Evolutionary conservation across 2,113 vertebrate genomes (phyloP), one percentile per base, ranked within the genome.

Genomic region (Heloderma charlesbogerti): DNA sequence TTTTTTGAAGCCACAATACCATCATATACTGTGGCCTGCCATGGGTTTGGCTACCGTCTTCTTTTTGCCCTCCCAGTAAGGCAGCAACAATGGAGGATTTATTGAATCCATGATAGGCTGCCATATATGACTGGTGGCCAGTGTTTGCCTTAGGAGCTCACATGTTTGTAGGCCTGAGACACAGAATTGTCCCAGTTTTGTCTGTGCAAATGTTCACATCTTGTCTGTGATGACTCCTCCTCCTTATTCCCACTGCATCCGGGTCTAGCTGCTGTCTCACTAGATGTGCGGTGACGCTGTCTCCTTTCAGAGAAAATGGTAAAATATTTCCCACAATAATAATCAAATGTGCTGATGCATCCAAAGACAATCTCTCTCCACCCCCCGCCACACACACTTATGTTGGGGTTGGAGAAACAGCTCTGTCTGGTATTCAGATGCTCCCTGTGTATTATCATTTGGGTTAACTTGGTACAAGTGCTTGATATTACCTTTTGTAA

Each of bases 151-250:
- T 72, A 54, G 3, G 25, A 25, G 43, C 20, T 27, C 31, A 16
- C 10, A 45, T 60, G 74, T 77, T 78, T 16, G 2, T 37, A 57
- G n/a, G 51, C 72, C 66, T 34, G 22, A 22, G 67, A 27, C 25
- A n/a, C 8, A 31, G 72, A 60, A 37, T 57, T 87, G 13, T 60
- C 48, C 37, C 37, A 10, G 91, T 83, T 22, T 86, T 43, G 18
- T 78, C 92, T 94, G 51, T 74, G 91, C 79, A 80, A 90, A 91
- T 80, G 83, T 79, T 67, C 13, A 3, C 90, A 84, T 0, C 87
- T 83, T 93, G 57, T 37, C 80, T 84, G 54, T 83, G 29, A 45
- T 88, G 15, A 45, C 29, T 78, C 83, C 77, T 89, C 89, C 57
- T 91, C 40, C n/a, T 54, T 45, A 89, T 72, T 80, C 54, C 1